Percentiles rank a stretch among this genome's conserved stretches.
phyloP scores from a whole-genome alignment of 2,113 vertebrate genomes.

The Corythornis vintsioides region DNA sequence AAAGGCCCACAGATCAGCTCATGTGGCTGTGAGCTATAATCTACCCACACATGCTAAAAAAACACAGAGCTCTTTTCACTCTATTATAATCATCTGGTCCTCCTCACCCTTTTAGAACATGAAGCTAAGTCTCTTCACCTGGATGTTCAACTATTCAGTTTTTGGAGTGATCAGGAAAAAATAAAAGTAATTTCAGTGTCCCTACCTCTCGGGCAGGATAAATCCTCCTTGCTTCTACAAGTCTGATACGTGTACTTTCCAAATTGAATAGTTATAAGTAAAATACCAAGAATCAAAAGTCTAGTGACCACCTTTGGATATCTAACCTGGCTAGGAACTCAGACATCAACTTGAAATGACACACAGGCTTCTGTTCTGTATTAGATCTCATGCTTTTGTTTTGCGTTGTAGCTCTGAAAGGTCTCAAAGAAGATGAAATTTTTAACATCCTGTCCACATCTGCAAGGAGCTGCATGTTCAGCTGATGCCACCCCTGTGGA shows the following conservation, averaged over 20 bases:
- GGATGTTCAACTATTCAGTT: not conserved
- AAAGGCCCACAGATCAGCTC: conserved; percentile 8
- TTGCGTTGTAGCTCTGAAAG: not conserved
- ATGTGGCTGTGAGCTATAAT: conserved; percentile 11
- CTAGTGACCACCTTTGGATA: not conserved
- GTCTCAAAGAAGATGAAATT: not conserved
- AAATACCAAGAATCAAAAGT: not conserved
- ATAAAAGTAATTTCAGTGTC: not conserved
- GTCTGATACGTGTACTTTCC: not conserved
- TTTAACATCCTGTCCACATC: not conserved
- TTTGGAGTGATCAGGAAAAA: not conserved
- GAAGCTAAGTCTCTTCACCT: not conserved
- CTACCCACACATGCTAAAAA: conserved; percentile 12
- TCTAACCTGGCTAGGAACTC: not conserved
- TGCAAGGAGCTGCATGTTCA: not conserved
- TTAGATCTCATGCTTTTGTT: not conserved
- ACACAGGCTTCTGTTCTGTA: not conserved
- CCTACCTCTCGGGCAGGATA: not conserved
- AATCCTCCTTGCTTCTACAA: not conserved
- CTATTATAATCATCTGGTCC: not conserved
- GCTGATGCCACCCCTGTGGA: not conserved
- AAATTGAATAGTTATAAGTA: not conserved
- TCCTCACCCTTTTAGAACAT: not conserved
- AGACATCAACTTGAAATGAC: not conserved
- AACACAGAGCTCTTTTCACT: not conserved